These are phyloP conservation scores for Dolichotis patagonum DNA, from an alignment of 2,113 vertebrate species.

Conservation along the genomic window DNA sequence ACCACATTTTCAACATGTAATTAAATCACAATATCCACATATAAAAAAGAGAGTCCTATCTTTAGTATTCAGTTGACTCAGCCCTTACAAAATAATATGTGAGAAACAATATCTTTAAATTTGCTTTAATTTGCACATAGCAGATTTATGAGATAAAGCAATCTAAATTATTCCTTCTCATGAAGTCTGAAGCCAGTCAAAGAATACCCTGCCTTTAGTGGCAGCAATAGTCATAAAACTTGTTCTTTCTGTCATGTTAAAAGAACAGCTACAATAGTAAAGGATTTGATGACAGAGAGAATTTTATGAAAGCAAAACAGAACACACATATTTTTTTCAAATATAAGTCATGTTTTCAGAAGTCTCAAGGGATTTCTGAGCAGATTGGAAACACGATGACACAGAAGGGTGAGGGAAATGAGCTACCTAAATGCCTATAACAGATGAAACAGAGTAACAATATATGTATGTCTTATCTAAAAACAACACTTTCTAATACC, in stretches of 20 bases:
- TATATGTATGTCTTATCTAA: not conserved
- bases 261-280: conserved; percentile 25
- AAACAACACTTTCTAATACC: not conserved
- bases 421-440: not conserved
- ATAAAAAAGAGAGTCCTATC: conserved; percentile 13
- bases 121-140: conserved; percentile 41
- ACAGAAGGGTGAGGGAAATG: fast-evolving
- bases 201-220: conserved; percentile 40
- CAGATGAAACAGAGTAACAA: not conserved
- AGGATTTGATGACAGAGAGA: conserved; percentile 36
- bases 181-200: conserved; percentile 47
- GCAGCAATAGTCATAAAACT: conserved; percentile 38
- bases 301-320: conserved; percentile 63
- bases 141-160: conserved; percentile 40
- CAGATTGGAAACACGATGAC: not conserved
- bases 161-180: conserved; percentile 30
- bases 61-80: conserved; percentile 54
- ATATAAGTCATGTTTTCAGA: conserved; percentile 39
- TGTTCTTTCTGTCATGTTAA: conserved; percentile 47
- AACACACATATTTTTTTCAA: not conserved
- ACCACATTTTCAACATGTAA: conserved; percentile 23
- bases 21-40: conserved; percentile 14
- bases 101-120: conserved; percentile 54
- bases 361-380: not conserved
- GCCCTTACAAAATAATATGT: conserved; percentile 17